phyloP scores from a whole-genome alignment of 2,797 vertebrate species.

The Gastrophryne carolinensis region DNA sequence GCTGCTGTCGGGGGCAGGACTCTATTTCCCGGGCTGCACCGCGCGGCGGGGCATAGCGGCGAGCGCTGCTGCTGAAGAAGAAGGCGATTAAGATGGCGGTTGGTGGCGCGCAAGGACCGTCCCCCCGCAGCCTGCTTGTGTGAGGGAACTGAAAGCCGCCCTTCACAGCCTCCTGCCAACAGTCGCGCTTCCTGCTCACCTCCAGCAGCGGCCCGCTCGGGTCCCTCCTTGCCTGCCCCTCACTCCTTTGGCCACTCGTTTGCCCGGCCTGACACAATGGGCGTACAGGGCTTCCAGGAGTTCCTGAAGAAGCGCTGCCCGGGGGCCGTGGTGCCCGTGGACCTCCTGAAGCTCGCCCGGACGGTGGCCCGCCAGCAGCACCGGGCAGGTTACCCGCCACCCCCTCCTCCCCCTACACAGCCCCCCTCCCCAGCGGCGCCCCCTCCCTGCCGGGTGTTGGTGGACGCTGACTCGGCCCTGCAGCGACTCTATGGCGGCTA shows the following conservation, averaged over 20 bases:
- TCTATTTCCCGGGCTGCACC: no score
- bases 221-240: not conserved
- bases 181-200: not conserved
- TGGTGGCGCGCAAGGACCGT: no score
- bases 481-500: constrained; percentile 88
- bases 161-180: no score
- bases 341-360: constrained; percentile 87
- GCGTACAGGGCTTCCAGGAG: constrained; percentile 90
- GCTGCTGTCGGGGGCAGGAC: no score
- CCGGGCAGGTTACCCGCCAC: constrained; percentile 51
- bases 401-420: constrained; percentile 68
- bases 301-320: constrained; percentile 90
- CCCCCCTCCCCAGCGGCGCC: constrained; percentile 69
- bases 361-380: constrained; percentile 72
- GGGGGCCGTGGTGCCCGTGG: constrained; percentile 87
- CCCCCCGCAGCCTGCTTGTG: no score
- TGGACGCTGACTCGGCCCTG: constrained; percentile 86
- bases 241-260: constrained; percentile 21
- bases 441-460: constrained; percentile 79
- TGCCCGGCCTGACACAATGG: constrained; percentile 68
- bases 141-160: no score
- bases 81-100: no score
- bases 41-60: no score
- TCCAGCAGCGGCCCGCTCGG: not conserved
- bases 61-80: no score